phyloP scores from a whole-genome alignment of 1,140 invertebrate species.

The Leptinotarsa lineolata region DNA sequence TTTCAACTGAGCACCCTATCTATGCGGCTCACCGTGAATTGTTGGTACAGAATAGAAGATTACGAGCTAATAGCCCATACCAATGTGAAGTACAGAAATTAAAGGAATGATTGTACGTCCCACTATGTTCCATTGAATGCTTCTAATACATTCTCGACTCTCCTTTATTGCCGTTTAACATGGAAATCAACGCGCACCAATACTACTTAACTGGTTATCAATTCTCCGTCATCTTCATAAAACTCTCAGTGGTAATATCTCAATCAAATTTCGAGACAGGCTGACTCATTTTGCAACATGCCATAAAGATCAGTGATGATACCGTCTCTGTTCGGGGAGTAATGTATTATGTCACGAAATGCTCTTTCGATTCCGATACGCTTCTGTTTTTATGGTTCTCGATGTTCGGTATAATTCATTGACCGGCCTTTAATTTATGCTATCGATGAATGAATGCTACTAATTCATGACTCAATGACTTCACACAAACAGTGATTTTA shows the following conservation, averaged over 20 bases:
- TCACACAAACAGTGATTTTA: too few relatives aligned
- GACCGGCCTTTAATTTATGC: too few relatives aligned
- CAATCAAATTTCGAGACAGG: constrained; percentile 34
- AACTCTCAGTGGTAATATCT: constrained; percentile 35
- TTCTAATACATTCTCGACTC: constrained; percentile 35
- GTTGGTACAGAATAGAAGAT: constrained; percentile 39
- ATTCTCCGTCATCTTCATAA: constrained; percentile 31
- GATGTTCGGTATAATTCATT: too few relatives aligned
- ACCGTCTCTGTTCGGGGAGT: background rate
- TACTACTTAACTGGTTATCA: constrained; percentile 34
- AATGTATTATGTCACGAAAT: background rate
- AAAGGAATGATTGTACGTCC: constrained; percentile 33
- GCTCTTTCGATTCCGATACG: background rate
- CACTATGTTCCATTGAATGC: constrained; percentile 33
- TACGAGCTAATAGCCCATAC: constrained; percentile 42
- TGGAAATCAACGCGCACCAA: constrained; percentile 34
- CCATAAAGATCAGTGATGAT: constrained; percentile 3
- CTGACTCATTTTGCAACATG: background rate
- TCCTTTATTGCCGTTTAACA: constrained; percentile 40
- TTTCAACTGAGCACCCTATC: constrained; percentile 3
- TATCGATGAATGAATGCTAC: too few relatives aligned
- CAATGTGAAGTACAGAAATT: constrained; percentile 44
- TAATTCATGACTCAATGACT: too few relatives aligned
- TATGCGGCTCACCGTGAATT: constrained; percentile 27
- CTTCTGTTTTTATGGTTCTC: background rate